These are phyloP conservation scores for Noctua janthe DNA, from an alignment of 2,888 invertebrate genomes.

Conservation along the genomic window DNA sequence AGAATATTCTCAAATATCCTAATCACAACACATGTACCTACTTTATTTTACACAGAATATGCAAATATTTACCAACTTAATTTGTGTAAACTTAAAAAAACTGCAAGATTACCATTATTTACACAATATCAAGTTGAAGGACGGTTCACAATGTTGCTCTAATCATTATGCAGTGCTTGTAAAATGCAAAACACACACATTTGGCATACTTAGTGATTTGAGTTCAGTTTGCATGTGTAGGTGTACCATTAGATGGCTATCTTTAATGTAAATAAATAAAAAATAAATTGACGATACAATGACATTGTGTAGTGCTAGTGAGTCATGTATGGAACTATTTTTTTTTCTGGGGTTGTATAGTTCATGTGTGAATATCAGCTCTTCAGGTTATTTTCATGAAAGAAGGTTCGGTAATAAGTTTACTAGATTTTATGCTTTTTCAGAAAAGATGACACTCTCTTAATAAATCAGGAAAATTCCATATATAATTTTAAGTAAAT, in stretches of 20 bases:
- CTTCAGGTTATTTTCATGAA: neutral
- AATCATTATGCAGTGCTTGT: slow-evolving; percentile 68
- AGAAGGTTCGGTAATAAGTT: neutral
- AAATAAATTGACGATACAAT: neutral
- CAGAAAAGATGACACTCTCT: neutral
- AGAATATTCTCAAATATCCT: neutral
- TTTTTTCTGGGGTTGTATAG: neutral
- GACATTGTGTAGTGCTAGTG: neutral
- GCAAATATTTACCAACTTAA: slow-evolving; percentile 30
- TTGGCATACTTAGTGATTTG: slow-evolving; percentile 66
- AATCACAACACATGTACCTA: neutral
- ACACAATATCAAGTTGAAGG: slow-evolving; percentile 64
- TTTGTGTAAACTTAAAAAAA: slow-evolving; percentile 30
- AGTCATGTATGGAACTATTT: neutral
- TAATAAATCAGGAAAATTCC: neutral
- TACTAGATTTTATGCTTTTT: too few relatives aligned
- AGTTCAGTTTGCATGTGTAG: slow-evolving; percentile 51
- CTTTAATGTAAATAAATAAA: slow-evolving; percentile 21
- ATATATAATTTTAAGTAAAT: neutral
- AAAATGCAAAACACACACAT: slow-evolving; percentile 68
- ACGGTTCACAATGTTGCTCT: slow-evolving; percentile 29
- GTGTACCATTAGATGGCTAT: slow-evolving; percentile 51
- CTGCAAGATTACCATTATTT: slow-evolving; percentile 29
- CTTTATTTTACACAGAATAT: too few relatives aligned
- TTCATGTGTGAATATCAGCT: neutral